phyloP scores from a whole-genome alignment of 2,113 vertebrate genomes.

The Montifringilla adamsi region DNA sequence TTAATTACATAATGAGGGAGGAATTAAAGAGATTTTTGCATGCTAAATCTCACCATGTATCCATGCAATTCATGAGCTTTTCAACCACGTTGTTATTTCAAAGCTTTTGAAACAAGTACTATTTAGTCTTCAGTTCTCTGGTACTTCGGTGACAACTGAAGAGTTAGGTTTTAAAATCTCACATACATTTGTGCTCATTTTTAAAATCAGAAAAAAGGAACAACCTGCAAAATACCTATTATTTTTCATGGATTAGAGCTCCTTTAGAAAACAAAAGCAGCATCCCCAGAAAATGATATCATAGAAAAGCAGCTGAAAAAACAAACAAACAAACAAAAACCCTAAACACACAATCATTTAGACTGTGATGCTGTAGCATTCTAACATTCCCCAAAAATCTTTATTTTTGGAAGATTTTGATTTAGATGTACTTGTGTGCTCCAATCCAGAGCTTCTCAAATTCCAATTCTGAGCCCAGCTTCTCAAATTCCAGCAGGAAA shows the following conservation, averaged over 20 bases:
- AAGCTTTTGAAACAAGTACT: background rate
- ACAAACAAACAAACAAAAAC: background rate
- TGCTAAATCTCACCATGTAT: background rate
- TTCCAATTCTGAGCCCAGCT: background rate
- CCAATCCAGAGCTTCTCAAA: background rate
- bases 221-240: background rate
- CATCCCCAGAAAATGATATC: background rate
- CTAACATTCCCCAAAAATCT: background rate
- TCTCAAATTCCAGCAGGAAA: background rate
- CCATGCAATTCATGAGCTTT: background rate
- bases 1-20: background rate
- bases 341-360: background rate
- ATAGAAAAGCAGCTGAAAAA: background rate
- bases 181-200: background rate
- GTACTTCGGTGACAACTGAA: background rate
- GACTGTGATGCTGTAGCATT: background rate
- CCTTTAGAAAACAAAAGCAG: background rate
- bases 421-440: background rate
- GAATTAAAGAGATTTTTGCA: background rate
- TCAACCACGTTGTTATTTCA: background rate
- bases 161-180: background rate
- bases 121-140: background rate
- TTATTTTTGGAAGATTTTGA: constrained; percentile 2
- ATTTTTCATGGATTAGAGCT: background rate
- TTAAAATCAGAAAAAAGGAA: background rate